A percentile compares a stretch with the other conserved stretches of the same genome.
Conservation (phyloP, 2,888 invertebrate species). For the Xanthia togata region DNA sequence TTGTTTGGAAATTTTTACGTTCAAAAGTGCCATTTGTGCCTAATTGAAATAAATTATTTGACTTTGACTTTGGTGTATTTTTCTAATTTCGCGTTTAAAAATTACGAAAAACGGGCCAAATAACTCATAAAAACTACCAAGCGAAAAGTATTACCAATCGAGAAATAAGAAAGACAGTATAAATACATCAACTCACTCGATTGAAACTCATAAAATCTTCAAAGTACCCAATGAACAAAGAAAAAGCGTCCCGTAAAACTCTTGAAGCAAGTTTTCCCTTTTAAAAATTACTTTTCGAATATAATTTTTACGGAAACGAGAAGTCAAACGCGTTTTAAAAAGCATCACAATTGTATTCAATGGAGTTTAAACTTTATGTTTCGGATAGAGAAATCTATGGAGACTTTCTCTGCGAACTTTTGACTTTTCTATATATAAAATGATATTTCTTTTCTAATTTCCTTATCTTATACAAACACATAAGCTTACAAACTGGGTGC, state of each 20-base stretch:
- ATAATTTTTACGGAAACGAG: conserved; percentile 63
- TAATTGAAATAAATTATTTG: no score
- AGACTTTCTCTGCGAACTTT: no score
- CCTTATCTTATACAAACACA: no score
- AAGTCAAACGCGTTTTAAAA: conserved; percentile 71
- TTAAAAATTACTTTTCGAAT: conserved; percentile 60
- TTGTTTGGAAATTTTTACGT: no score
- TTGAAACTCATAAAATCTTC: conserved; percentile 44
- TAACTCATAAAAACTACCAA: background rate
- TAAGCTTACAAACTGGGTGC: no score
- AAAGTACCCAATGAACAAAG: conserved; percentile 51
- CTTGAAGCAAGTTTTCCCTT: conserved; percentile 27
- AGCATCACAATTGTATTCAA: conserved; percentile 69
- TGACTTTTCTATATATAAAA: no score
- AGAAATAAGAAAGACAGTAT: background rate
- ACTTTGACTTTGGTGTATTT: no score
- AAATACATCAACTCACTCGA: conserved; percentile 30
- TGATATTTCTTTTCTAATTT: no score
- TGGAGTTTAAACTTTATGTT: conserved; percentile 67
- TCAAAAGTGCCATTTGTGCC: no score
- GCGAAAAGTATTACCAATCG: background rate
- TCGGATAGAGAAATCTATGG: conserved; percentile 34
- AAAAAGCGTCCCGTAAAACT: conserved; percentile 42
- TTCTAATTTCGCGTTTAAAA: no score
- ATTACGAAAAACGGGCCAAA: background rate